A percentile compares a stretch with the other conserved stretches of the same genome.
phyloP scores from a whole-genome alignment of 2,797 vertebrate genomes.

The Scarus forsteni region DNA sequence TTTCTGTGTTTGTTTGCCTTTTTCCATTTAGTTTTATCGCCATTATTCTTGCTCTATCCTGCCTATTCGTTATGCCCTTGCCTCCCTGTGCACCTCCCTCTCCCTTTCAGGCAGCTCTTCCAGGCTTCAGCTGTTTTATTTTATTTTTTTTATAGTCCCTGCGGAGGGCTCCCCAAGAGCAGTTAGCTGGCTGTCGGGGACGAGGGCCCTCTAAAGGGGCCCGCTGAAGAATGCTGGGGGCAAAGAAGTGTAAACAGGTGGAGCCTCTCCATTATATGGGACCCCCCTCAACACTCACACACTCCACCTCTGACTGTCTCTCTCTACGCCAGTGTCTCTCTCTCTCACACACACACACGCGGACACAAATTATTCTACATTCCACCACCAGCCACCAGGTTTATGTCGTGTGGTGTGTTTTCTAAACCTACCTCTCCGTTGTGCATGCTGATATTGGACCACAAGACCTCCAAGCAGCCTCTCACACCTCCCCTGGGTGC shows the following conservation, averaged over 20 bases:
- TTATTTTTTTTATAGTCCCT: conserved; percentile 58
- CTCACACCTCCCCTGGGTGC: conserved; percentile 30
- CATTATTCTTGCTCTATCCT: conserved; percentile 63
- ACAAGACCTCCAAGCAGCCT: conserved; percentile 45
- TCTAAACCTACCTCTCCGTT: conserved; percentile 38
- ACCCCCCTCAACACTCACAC: conserved; percentile 54
- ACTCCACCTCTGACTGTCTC: conserved; percentile 56
- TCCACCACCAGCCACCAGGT: conserved; percentile 29
- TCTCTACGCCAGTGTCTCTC: conserved; percentile 50
- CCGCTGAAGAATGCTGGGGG: conserved; percentile 87
- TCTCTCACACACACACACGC: conserved; percentile 20
- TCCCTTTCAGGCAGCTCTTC: conserved; percentile 70
- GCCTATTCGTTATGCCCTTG: conserved; percentile 62
- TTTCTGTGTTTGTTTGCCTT: conserved; percentile 66
- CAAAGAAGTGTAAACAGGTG: conserved; percentile 94
- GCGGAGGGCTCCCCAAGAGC: conserved; percentile 84
- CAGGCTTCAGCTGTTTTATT: conserved; percentile 63
- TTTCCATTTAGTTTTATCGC: conserved; percentile 69
- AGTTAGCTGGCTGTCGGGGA: conserved; percentile 81
- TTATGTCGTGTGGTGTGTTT: conserved; percentile 25
- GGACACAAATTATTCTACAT: conserved; percentile 21
- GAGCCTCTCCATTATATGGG: conserved; percentile 86
- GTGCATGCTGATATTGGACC: conserved; percentile 68
- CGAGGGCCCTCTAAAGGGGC: conserved; percentile 88
- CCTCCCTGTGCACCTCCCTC: conserved; percentile 49